Percentiles rank a stretch among this genome's conserved stretches.
phyloP scores from a whole-genome alignment of 2,113 vertebrate genomes.

The Hydrochoerus hydrochaeris region DNA sequence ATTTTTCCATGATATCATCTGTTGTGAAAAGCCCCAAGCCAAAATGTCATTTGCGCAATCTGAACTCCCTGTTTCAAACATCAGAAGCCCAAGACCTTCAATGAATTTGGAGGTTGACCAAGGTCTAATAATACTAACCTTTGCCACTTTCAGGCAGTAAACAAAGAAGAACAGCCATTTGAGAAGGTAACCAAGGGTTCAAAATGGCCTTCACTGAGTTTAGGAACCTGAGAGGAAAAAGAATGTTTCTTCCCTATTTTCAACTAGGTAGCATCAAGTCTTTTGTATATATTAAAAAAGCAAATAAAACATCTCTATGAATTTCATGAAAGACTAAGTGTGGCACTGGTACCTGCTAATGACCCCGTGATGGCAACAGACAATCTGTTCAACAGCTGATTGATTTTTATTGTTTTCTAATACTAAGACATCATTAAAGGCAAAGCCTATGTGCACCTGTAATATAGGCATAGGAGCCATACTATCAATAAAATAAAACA shows the following conservation, averaged over 20 bases:
- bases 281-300: neutral
- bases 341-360: slow-evolving; percentile 88
- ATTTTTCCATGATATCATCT: neutral
- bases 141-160: neutral
- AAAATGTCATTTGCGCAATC: neutral
- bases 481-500: slow-evolving; percentile 95
- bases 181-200: neutral
- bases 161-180: neutral
- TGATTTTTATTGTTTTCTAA: slow-evolving; percentile 89
- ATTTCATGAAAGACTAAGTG: slow-evolving; percentile 89
- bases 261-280: neutral
- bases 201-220: neutral
- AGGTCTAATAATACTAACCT: neutral
- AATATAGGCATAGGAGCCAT: slow-evolving; percentile 90
- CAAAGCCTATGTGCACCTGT: slow-evolving; percentile 91
- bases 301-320: slow-evolving; percentile 87
- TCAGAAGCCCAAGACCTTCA: neutral
- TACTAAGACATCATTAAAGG: slow-evolving; percentile 91
- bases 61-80: slow-evolving; percentile 39
- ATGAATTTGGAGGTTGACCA: neutral
- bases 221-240: neutral
- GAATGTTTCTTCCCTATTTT: neutral
- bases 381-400: slow-evolving; percentile 88
- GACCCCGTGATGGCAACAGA: slow-evolving; percentile 85
- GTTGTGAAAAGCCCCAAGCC: neutral